Percentiles rank a stretch among this genome's conserved stretches.
Evolutionary conservation across 2,113 vertebrate genomes (phyloP).

Genomic region (Oncorhynchus nerka): DNA sequence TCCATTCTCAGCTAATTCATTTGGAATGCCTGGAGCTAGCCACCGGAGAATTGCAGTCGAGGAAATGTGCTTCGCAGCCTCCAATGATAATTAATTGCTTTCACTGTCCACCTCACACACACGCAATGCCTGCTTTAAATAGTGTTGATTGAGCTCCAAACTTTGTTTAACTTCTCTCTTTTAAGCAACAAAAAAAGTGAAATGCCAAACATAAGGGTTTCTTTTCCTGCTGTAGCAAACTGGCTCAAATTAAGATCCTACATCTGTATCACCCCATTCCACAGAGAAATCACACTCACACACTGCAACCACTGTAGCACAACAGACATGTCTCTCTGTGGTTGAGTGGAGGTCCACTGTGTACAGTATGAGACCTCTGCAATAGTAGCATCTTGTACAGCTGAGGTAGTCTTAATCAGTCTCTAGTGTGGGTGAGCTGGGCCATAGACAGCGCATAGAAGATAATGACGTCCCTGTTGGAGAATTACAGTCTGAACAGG

Average conservation of each 20-base stretch:
- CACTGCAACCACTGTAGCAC: not conserved
- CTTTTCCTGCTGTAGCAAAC: not conserved
- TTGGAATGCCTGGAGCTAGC: conserved; percentile 25
- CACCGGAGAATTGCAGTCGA: conserved; percentile 16
- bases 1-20: conserved; percentile 13
- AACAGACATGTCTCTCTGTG: not conserved
- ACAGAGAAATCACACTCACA: not conserved
- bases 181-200: not conserved
- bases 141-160: not conserved
- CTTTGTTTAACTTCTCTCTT: not conserved
- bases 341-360: not conserved
- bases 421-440: not conserved
- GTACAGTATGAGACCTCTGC: no score
- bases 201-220: no score
- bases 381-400: not conserved
- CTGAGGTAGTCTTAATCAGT: conserved; percentile 11
- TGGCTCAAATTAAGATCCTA: no score
- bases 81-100: conserved; percentile 50
- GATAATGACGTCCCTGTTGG: conserved; percentile 1
- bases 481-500: not conserved
- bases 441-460: not conserved
- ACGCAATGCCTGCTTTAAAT: not conserved
- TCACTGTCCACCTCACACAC: conserved; percentile 2
- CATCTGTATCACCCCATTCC: no score
- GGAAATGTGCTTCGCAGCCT: conserved; percentile 37